phyloP scores from a whole-genome alignment of 2,888 invertebrate genomes.

The Pterostichus niger region DNA sequence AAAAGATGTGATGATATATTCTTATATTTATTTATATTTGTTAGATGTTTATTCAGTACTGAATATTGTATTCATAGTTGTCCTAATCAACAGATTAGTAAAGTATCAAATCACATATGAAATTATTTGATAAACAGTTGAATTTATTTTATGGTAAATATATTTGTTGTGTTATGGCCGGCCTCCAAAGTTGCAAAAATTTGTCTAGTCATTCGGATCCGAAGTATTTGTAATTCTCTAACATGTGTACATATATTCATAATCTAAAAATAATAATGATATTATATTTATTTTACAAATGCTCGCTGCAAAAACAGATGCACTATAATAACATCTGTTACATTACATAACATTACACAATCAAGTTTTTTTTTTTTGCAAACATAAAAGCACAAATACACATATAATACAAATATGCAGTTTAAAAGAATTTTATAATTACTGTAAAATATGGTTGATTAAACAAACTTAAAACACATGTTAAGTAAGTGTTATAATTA shows the following conservation, averaged over 20 bases:
- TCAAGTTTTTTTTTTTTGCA: background rate
- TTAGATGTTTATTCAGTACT: no score
- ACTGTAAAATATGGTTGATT: no score
- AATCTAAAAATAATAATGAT: conserved; percentile 45
- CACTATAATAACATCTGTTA: conserved; percentile 10
- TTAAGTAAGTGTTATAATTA: background rate
- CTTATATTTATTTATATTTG: no score
- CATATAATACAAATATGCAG: background rate
- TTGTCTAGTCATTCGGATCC: background rate
- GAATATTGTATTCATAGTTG: no score
- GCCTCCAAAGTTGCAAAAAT: background rate
- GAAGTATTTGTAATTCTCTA: background rate
- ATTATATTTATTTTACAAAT: conserved; percentile 15
- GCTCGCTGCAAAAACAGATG: conserved; percentile 32
- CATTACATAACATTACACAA: conserved; percentile 12
- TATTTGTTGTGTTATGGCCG: background rate
- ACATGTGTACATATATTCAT: conserved; percentile 16
- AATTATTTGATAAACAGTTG: no score
- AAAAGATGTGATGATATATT: no score
- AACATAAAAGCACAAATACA: background rate
- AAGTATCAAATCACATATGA: no score
- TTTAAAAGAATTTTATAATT: no score
- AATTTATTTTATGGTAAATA: no score
- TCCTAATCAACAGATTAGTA: no score
- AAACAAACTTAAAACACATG: no score